phyloP scores from a whole-genome alignment of 2,888 invertebrate species.

The Brachyptera risi region DNA sequence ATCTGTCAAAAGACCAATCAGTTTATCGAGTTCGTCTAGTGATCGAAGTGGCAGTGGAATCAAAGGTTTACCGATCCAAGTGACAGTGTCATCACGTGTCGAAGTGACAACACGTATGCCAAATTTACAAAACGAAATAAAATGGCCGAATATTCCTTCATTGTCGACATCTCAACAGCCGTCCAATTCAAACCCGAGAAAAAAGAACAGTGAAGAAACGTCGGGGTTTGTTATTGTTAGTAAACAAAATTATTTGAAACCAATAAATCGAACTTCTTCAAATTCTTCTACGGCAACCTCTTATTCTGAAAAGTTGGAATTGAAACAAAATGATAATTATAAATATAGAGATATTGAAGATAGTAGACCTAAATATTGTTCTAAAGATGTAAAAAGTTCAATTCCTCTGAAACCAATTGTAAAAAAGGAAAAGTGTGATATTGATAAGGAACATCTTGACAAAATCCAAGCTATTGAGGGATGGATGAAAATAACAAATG shows the following conservation, averaged over 20 bases:
- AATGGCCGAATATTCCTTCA: not conserved
- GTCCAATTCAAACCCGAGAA: not conserved
- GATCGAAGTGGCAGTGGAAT: not conserved
- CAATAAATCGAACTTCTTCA: not conserved
- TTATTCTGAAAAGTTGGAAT: too few species aligned
- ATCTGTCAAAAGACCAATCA: not conserved
- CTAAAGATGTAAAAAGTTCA: not conserved
- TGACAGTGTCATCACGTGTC: slow-evolving; percentile 3
- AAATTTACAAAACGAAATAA: too few species aligned
- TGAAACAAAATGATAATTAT: too few species aligned
- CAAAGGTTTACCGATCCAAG: not conserved
- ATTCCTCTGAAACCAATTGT: not conserved
- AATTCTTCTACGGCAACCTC: not conserved
- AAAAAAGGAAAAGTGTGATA: not conserved
- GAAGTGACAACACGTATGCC: not conserved
- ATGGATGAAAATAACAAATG: not conserved
- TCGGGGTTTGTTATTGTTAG: not conserved
- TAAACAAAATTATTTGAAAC: slow-evolving; percentile 7
- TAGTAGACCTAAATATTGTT: too few species aligned
- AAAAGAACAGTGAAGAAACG: not conserved
- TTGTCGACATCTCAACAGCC: not conserved
- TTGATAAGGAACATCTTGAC: too few species aligned
- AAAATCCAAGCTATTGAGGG: not conserved
- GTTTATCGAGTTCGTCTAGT: not conserved
- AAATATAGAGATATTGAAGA: too few species aligned